Evolutionary conservation across 2,888 invertebrate genomes (phyloP), one percentile per base, ranked within the genome.

Genomic region (Morpho helenor): DNA sequence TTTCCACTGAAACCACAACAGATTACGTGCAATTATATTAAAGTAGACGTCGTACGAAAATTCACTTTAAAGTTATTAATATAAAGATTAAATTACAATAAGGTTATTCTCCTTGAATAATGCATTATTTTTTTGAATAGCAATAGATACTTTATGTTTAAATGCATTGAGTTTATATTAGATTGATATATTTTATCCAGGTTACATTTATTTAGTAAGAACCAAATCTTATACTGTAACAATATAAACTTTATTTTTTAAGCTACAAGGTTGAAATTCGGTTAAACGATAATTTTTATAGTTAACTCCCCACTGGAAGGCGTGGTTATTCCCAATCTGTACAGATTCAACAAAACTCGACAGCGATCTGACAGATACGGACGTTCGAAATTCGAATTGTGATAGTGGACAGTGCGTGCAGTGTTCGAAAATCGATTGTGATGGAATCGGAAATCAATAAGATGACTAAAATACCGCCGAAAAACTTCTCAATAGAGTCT

Each of bases 401-500:
- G 68, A 67, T 56, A 67, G 71, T 71, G 70, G 60, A 63, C 67
- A 67, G 71, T 70, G 70, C 56, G 66, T 67, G 65, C 47, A 60
- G 62, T 67, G 65, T 57, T 50, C 55, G 31, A 48, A 54, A 41
- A 60, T 59, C 47, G 62, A 61, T 52, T 59, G 68, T 68, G 65
- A 89, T 90, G 89, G 88, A 90, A 70, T 84, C 87, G 56, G 89
- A 90, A 68, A 82, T 83, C 47, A 86, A 77, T 66, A 87, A 85
- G 68, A 82, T 85, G 76, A 87, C 88, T 4, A 88, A 89, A 66
- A 75, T 87, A 31, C 92, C 92, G 50, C 91, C 93, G 39, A 92
- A 92, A 66, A 93, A 93, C 59, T 93, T 93, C 72, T 93, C 93
- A 0, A 93, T 93, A n/a, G 93, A 93, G 78, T 93, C 93, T 43